phyloP scores from a whole-genome alignment of 1,140 invertebrate species.

The Oncopeltus fasciatus region DNA sequence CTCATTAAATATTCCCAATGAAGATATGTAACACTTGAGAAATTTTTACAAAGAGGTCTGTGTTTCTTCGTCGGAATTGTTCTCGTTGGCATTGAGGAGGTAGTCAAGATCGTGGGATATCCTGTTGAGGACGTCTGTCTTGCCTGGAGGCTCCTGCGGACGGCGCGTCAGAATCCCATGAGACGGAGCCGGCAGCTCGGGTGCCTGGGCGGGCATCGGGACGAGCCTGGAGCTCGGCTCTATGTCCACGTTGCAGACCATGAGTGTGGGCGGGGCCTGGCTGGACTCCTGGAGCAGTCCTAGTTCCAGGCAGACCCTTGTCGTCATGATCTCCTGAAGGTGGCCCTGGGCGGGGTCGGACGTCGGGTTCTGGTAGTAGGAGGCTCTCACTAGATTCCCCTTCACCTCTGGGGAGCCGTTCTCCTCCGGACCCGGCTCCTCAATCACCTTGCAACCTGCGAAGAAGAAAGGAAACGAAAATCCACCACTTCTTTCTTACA shows the following conservation, averaged over 20 bases:
- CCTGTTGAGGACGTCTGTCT: conserved; percentile 46
- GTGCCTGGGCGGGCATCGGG: conserved; percentile 10
- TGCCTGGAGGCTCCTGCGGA: conserved; percentile 22
- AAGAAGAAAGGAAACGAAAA: too few relatives aligned
- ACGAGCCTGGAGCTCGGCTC: conserved; percentile 21
- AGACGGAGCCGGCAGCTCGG: conserved; percentile 22
- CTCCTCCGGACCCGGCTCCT: background rate
- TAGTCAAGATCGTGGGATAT: conserved; percentile 62
- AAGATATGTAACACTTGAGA: too few relatives aligned
- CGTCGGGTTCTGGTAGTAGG: conserved; percentile 16
- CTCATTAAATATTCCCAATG: too few relatives aligned
- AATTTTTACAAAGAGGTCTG: background rate
- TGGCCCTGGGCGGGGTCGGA: conserved; percentile 15
- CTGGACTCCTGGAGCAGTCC: conserved; percentile 21
- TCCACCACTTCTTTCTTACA: too few relatives aligned
- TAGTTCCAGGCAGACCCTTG: conserved; percentile 26
- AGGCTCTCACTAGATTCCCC: conserved; percentile 10
- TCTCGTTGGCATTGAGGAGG: conserved; percentile 37
- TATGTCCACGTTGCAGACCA: conserved; percentile 28
- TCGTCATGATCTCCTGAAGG: conserved; percentile 25
- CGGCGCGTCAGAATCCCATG: too few relatives aligned
- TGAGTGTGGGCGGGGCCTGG: conserved; percentile 23
- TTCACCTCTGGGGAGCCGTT: conserved; percentile 3
- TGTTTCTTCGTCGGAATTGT: background rate
- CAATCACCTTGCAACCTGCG: conserved; percentile 11